Evolutionary conservation across 2,888 invertebrate species (phyloP).

Genomic region (Callimorpha dominula): DNA sequence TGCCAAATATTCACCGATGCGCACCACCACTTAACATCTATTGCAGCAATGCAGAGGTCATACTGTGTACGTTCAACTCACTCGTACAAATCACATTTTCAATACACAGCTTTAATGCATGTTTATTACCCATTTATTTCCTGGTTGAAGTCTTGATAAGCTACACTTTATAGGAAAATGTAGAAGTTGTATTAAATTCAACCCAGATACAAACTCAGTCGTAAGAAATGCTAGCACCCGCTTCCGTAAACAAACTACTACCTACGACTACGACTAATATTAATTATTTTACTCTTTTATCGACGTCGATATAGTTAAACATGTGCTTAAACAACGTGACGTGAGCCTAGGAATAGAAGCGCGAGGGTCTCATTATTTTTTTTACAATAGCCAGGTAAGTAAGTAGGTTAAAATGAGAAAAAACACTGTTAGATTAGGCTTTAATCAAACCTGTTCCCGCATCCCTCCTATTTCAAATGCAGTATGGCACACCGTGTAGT

Average conservation of each 20-base stretch:
- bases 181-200: background rate
- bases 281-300: too few species aligned
- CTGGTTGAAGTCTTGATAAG: background rate
- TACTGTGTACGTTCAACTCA: constrained; percentile 2
- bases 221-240: background rate
- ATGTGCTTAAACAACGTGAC: too few species aligned
- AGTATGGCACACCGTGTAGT: too few species aligned
- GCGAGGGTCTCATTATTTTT: too few species aligned
- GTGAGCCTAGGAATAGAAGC: too few species aligned
- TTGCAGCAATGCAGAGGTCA: background rate
- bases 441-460: too few species aligned
- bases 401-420: too few species aligned
- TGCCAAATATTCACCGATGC: background rate
- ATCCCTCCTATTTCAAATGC: too few species aligned
- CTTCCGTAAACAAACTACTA: background rate
- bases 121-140: background rate
- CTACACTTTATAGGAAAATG: background rate
- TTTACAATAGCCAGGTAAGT: too few species aligned
- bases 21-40: background rate
- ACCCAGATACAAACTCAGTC: background rate
- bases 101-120: background rate
- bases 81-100: background rate
- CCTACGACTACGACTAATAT: too few species aligned
- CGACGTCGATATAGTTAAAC: too few species aligned
- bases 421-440: too few species aligned